Evolutionary conservation across 2,113 vertebrate species (phyloP), one percentile per base, ranked within the genome.

Genomic region (Ornithorhynchus anatinus): DNA sequence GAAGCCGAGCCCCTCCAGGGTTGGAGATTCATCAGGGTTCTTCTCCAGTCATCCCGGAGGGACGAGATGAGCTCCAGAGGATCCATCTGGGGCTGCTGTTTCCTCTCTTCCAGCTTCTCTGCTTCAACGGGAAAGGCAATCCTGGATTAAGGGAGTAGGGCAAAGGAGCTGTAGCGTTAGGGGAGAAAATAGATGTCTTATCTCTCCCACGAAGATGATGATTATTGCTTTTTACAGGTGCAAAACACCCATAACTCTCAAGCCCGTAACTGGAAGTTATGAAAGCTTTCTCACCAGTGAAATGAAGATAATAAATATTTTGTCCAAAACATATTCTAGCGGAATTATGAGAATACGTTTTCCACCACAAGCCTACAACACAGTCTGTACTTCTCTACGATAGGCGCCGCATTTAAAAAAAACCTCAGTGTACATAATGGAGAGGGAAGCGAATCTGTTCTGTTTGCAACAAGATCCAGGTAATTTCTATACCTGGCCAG

Each of bases 281-380:
- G 4, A 59, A 74, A 12, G 33, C 63, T 75, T 80, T 64, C 37
- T 82, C 82, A 42, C 31, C 36, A 38, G 39, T 52, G 59, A 62
- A 80, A 60, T 38, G 19, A 53, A n/a, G 25, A 5, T 45, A 68
- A 8, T 40, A 39, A 77, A 67, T 75, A 48, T 7, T 75, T 54
- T 44, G 74, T 67, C 45, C 25, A 33, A 3, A 19, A 23, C 16
- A 56, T 20, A 39, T 72, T 81, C 45, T 76, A 53, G 66, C 51
- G 62, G 40, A 36, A 54, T 1, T 0, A 1, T 31, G 20, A 60
- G 27, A 20, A 17, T 72, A 40, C 61, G 23, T 5, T 66, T 58
- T 37, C 39, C 33, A 22, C 9, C 60, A 74, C n/a, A n/a, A n/a
- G n/a, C n/a, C n/a, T n/a, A n/a, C n/a, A n/a, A n/a, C n/a, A n/a